Base-by-base conservation (phyloP, 92 coral and sea anemone genomes). In the Siderastrea siderea region DNA sequence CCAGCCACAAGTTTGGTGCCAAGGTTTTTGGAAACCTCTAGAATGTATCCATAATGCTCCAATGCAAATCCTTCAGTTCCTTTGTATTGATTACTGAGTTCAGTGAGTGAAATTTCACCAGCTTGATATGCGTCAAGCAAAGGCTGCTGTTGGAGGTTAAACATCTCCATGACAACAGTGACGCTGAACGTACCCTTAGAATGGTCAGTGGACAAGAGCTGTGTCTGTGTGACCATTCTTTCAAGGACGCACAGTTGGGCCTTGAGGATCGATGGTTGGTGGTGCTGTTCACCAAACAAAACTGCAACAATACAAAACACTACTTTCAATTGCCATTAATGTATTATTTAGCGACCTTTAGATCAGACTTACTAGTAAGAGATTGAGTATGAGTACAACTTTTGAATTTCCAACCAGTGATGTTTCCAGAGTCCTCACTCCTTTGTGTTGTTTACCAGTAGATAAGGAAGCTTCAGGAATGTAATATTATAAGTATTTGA, bases 201-300 rank as follows among this genome's bases (percentile, higher is more conserved):
- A 6, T 50, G 49, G 3, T 79, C 63, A 15, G 73, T 52, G 13
- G 84, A 79, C 46, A 82, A 47, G 9, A 79, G 67, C 78, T 90
- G 76, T 47, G 88, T 79, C 48, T 92, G 94, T 17, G 95, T 68
- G 8, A 89, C 94, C 98, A 94, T 94, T 84, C 95, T 89, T 81
- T 94, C 95, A 46, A 94, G 88, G 15, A 94, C 90, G 84, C 95
- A 94, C 5, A 94, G 90, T 54, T 94, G 98, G 19, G 98, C 95
- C 74, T 90, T 94, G 15, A 94, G 90, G 51, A 94, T 94, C 47
- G 88, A 54, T 9, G 94, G 84, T 76, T 92, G 90, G 44, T 94
- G 90, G 54, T 92, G 98, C 47, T 94, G 95, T 69, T 94, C 98
- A 50, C 95, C 98, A 90, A 94, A 94, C 51, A 94, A 80, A 80